Conservation (phyloP, 2,888 invertebrate species). For the Nomada fucata region DNA sequence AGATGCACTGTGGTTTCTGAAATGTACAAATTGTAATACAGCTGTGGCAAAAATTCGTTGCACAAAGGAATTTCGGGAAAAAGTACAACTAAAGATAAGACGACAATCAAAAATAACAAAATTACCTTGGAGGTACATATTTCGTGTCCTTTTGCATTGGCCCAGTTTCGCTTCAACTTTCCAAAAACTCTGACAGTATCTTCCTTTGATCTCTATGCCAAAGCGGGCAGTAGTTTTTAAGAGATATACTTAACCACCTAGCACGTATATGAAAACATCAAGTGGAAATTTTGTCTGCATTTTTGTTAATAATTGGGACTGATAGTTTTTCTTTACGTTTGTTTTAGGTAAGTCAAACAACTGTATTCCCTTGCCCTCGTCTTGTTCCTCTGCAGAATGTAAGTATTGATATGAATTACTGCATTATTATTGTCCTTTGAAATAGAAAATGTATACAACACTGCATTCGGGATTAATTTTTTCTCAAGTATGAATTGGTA, state of each 20-base stretch:
- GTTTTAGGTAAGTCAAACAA: conserved; percentile 61
- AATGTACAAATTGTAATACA: too few species aligned
- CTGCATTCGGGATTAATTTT: too few species aligned
- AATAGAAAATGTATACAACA: too few species aligned
- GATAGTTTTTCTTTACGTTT: not conserved
- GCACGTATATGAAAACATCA: not conserved
- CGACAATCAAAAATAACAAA: not conserved
- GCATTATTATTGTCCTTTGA: not conserved
- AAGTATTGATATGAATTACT: conserved; percentile 36
- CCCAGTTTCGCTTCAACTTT: conserved; percentile 42
- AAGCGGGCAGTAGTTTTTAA: not conserved
- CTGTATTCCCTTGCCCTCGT: not conserved
- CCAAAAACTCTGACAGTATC: conserved; percentile 32
- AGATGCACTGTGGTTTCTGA: too few species aligned
- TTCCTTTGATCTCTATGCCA: conserved; percentile 21
- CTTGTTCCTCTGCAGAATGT: conserved; percentile 19
- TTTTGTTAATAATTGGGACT: not conserved
- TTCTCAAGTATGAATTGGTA: too few species aligned
- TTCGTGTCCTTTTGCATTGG: conserved; percentile 28
- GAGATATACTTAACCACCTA: conserved; percentile 10
- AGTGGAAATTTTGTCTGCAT: not conserved
- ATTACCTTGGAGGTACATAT: conserved; percentile 17
- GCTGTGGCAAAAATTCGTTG: too few species aligned
- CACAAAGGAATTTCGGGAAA: too few species aligned
- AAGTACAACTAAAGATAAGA: too few species aligned